Conservation (phyloP, 1,140 invertebrate species). For the Artemia franciscana region DNA sequence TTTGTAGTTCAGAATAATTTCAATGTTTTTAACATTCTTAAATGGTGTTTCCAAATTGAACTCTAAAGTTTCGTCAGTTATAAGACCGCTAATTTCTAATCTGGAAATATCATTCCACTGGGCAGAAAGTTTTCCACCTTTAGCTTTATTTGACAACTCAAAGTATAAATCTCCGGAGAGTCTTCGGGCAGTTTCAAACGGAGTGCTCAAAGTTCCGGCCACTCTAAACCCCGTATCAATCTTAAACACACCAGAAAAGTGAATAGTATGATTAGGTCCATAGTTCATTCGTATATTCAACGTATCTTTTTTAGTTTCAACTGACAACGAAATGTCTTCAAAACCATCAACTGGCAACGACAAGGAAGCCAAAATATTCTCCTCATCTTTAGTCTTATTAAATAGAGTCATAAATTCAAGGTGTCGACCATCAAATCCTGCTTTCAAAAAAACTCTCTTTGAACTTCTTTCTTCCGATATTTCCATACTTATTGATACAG, state of each 20-base stretch:
- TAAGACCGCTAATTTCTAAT: neutral
- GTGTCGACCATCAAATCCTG: constrained; percentile 6
- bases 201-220: constrained; percentile 6
- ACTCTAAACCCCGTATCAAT: neutral
- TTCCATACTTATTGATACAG: neutral
- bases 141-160: neutral
- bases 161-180: neutral
- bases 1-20: neutral
- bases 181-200: neutral
- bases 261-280: constrained; percentile 5
- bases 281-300: constrained; percentile 6
- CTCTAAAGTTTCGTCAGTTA: neutral
- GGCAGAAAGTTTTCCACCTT: neutral
- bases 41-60: neutral
- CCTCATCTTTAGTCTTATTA: neutral
- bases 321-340: constrained; percentile 4
- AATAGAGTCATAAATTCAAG: constrained; percentile 2
- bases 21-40: neutral
- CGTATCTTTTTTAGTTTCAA: neutral
- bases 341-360: constrained; percentile 3
- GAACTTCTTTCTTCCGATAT: neutral
- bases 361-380: constrained; percentile 1
- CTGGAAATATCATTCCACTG: neutral
- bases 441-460: neutral
- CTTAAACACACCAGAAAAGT: neutral